Base-by-base conservation (phyloP, 1,140 invertebrate genomes). In the Lucilia sericata region DNA sequence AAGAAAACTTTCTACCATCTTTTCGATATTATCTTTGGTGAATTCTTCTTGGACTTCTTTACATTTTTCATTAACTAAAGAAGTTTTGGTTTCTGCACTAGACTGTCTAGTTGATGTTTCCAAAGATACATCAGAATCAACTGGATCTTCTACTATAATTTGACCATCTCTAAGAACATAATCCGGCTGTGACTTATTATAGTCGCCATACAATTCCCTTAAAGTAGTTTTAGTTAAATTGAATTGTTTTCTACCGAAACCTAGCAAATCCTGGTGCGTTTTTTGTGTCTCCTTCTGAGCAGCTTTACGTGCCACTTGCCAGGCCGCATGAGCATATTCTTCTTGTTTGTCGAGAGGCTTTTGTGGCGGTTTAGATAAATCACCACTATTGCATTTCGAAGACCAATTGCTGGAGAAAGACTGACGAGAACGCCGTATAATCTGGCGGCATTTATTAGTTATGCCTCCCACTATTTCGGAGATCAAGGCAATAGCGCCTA, bases 381-480 rank as follows among this genome's bases (percentile, higher is more conserved):
- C 49, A 36, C n/a, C 47, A 12, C 87, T 88, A 17, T 84, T 87
- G n/a, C 86, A 84, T 13, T 76, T 60, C 0, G 89, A 90, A n/a
- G 89, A 91, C 84, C 86, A 87, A 17, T 82, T 84, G 74, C 87
- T 89, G 9, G 87, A 86, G 2, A 86, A 86, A 0, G 88, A 88
- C 60, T 88, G 88, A 0, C 87, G 86, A 0, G 87, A 86, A 10
- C 90, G 83, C 80, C 87, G 87, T 2, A 91, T 87, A 8, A 91
- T 88, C 78, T 90, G 88, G 0, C 91, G 87, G 84, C 93, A 94
- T 86, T 93, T 91, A 86, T 92, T 92, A 0, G 93, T 91, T 85
- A 94, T 94, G 13, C 94, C 94, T n/a, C 94, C 94, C 84, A 94
- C 92, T 90, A 92, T 94, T 91, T 94, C 94, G 0, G 93, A 94